These are phyloP conservation scores for Branchellion lobata DNA, from an alignment of 2,888 invertebrate species.

Conservation along the genomic window DNA sequence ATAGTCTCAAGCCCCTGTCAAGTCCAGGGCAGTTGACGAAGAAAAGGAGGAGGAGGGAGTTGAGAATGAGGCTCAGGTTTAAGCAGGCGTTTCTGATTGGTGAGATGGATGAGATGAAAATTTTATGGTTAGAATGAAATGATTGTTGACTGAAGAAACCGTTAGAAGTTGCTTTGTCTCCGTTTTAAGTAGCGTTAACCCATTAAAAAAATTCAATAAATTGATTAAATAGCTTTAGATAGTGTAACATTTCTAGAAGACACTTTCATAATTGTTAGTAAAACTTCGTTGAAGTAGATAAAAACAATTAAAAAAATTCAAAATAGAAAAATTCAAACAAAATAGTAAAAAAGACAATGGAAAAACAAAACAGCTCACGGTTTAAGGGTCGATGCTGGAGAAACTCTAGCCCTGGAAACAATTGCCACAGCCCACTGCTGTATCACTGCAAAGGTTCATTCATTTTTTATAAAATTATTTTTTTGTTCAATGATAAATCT, in stretches of 20 bases:
- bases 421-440: constrained; percentile 55
- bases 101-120: not conserved
- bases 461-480: not conserved
- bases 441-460: constrained; percentile 52
- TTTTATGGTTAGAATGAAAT: not conserved
- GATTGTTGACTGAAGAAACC: constrained; percentile 53
- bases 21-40: constrained; percentile 62
- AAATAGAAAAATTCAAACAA: no score
- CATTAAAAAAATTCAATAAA: constrained; percentile 49
- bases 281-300: no score
- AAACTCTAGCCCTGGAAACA: constrained; percentile 52
- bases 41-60: constrained; percentile 62
- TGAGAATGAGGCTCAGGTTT: constrained; percentile 63
- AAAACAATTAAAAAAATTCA: no score
- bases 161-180: no score
- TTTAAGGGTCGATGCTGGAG: constrained; percentile 9
- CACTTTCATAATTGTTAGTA: no score
- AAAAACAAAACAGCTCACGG: no score
- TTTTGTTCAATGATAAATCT: not conserved
- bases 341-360: no score
- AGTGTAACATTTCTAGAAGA: no score
- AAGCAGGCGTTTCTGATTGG: constrained; percentile 60
- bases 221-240: constrained; percentile 53
- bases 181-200: no score
- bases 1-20: constrained; percentile 63